Conservation (phyloP, 2,797 vertebrate genomes). For the Podarcis lilfordi region DNA sequence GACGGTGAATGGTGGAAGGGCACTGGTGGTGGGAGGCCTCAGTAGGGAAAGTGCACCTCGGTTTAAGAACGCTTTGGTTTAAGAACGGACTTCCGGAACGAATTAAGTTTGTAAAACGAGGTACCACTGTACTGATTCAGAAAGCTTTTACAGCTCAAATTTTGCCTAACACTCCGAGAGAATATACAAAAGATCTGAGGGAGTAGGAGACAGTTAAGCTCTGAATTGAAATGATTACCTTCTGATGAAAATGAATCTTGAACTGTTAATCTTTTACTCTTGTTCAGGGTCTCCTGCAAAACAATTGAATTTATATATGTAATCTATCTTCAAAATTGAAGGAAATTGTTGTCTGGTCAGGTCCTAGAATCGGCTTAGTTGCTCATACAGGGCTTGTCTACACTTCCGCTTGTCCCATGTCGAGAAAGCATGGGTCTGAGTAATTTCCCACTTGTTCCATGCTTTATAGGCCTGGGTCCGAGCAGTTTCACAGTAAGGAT, state of each 20-base stretch:
- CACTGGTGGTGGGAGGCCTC: too few species aligned
- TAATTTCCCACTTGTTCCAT: too few species aligned
- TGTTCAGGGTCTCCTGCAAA: constrained; percentile 58
- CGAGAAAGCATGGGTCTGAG: too few species aligned
- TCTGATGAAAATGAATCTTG: constrained; percentile 43
- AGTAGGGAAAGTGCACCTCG: too few species aligned
- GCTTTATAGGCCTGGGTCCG: too few species aligned
- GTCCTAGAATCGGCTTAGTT: background rate
- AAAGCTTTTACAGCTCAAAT: constrained; percentile 37
- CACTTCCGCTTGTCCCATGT: too few species aligned
- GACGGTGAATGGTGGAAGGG: too few species aligned
- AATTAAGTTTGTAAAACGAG: too few species aligned
- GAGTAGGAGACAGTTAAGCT: constrained; percentile 28
- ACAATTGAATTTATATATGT: constrained; percentile 29
- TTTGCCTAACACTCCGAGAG: constrained; percentile 19
- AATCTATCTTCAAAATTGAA: background rate
- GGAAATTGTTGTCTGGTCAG: background rate
- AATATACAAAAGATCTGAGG: constrained; percentile 8
- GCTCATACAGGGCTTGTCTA: too few species aligned
- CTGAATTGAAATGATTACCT: constrained; percentile 54
- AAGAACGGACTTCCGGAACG: too few species aligned
- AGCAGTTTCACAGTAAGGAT: background rate
- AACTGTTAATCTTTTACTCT: constrained; percentile 50
- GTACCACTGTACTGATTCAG: background rate
- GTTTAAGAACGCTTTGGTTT: too few species aligned